phyloP scores from a whole-genome alignment of 2,113 vertebrate genomes.

The Marcusenius ussheri region DNA sequence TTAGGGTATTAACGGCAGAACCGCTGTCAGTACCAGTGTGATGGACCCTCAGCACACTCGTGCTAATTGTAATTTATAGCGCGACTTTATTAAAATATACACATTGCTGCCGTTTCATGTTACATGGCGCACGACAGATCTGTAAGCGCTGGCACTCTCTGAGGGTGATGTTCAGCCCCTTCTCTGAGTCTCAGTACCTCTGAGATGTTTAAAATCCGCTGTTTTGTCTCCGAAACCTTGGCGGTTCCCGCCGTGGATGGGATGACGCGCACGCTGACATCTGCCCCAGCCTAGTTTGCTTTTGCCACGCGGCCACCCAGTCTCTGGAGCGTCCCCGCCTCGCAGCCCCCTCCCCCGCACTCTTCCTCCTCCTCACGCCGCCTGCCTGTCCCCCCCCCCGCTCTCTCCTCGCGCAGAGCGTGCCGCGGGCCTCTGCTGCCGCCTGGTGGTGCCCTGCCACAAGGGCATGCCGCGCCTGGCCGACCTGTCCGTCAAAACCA shows the following conservation, averaged over 20 bases:
- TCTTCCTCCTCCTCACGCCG: constrained; percentile 7
- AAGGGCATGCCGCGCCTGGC: constrained; percentile 96
- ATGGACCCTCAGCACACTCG: not conserved
- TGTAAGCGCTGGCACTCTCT: not conserved
- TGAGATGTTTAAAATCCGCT: not conserved
- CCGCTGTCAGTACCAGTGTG: not conserved
- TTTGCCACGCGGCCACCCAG: not conserved
- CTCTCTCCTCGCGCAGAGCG: constrained; percentile 70
- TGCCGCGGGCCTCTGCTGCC: constrained; percentile 96
- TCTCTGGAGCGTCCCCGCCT: not conserved
- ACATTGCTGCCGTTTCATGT: not conserved
- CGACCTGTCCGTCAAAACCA: constrained; percentile 98
- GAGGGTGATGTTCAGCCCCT: not conserved
- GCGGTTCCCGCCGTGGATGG: not conserved
- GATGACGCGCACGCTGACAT: not conserved
- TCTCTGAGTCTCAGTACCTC: not conserved
- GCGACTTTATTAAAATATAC: not conserved
- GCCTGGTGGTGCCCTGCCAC: constrained; percentile 93
- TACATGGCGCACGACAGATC: not conserved
- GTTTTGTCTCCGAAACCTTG: not conserved
- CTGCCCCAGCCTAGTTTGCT: not conserved
- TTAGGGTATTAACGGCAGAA: not conserved
- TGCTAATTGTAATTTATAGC: not conserved
- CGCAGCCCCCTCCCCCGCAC: not conserved
- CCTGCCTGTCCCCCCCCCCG: constrained; percentile 32